phyloP scores from a whole-genome alignment of 2,113 vertebrate species.

The Lynx canadensis region DNA sequence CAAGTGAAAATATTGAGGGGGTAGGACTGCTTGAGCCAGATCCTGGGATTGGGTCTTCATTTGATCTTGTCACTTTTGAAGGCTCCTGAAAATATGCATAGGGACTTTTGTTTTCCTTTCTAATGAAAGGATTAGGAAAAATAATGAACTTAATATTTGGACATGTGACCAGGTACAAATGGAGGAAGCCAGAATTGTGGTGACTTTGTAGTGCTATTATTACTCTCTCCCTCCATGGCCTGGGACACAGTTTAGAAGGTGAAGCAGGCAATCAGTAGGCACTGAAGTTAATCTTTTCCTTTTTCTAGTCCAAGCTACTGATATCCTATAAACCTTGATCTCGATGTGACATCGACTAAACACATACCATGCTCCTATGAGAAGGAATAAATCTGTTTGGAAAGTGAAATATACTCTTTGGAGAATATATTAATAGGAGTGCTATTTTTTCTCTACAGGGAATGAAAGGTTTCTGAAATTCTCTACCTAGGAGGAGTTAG shows the following conservation, averaged over 20 bases:
- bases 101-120: conserved; percentile 65
- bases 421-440: background rate
- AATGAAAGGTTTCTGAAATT: background rate
- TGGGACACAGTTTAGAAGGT: background rate
- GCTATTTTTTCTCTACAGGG: background rate
- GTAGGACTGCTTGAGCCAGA: background rate
- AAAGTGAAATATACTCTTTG: background rate
- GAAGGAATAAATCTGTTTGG: background rate
- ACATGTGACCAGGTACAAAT: background rate
- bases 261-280: background rate
- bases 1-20: background rate
- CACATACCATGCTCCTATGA: background rate
- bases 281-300: background rate
- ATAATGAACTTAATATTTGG: conserved; percentile 78
- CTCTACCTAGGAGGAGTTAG: background rate
- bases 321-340: no score
- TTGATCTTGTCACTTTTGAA: conserved; percentile 72
- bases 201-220: background rate
- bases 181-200: background rate
- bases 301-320: background rate
- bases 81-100: conserved; percentile 59
- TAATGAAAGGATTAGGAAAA: conserved; percentile 79
- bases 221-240: background rate
- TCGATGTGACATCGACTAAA: background rate
- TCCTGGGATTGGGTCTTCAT: conserved; percentile 23